Base-by-base conservation (phyloP, 2,113 vertebrate species). In the cattle (Bos taurus) region DNA sequence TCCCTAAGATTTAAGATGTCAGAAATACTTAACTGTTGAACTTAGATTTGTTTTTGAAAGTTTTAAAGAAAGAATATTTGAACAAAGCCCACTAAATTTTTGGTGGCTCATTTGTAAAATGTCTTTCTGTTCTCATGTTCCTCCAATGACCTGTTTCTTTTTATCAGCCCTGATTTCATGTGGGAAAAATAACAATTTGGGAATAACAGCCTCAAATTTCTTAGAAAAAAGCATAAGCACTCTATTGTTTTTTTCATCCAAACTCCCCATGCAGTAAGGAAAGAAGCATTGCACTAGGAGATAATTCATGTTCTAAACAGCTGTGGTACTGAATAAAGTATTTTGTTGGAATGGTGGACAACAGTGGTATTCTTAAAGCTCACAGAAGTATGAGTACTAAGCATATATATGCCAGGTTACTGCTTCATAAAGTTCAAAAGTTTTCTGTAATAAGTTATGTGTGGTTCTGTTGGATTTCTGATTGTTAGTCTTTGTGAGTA, bases 391-490 rank as follows among this genome's bases (percentile, higher is more conserved):
- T 82, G 48, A 81, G 12, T 74, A 64, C n/a, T 95, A 59, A 62
- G 50, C 7, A 82, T 2, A 9, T 17, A 40, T 23, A 54, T 82
- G 43, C 33, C 11, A 62, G 17, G 3, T 95, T 83, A 57, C 84
- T 95, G 33, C 97, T 96, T 81, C 92, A 98, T 96, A 95, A 87
- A 97, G 78, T 98, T 98, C 96, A 83, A 92, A 97, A 97, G 86
- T 89, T 85, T 98, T 95, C 95, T 97, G 67, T 98, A 96, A 96
- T 98, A 98, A 95, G 94, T 97, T 98, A 85, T 94, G 88, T 98
- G 94, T 97, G 94, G 83, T 97, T 98, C 95, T 98, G 46, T 93
- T 98, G 94, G 91, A 97, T 87, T 98, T 97, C 89, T 98, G 50
- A 96, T 98, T 62, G 92, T 64, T 96, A 94, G 81, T 93, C 93